phyloP scores from a whole-genome alignment of 30 jellyfish, hydroid and myxozoan genomes.

The Catostylus mosaicus region DNA sequence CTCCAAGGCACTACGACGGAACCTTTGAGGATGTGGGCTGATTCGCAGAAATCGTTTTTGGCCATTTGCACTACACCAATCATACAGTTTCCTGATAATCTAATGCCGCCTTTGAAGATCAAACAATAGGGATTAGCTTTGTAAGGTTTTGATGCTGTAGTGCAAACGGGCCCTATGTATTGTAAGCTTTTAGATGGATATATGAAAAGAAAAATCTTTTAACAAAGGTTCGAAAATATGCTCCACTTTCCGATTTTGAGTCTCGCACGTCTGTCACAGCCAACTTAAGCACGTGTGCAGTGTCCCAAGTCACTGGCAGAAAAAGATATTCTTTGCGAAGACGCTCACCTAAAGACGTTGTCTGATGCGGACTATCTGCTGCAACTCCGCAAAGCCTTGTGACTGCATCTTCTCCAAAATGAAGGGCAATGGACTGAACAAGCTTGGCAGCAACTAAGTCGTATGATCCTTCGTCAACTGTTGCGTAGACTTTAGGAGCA shows the following conservation, averaged over 20 bases:
- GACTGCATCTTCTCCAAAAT: conserved; percentile 23
- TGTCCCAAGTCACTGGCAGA: conserved; percentile 41
- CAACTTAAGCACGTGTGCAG: conserved; percentile 27
- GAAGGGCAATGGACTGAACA: conserved; percentile 17
- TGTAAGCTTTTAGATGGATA: too few relatives aligned
- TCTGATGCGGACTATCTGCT: conserved; percentile 37
- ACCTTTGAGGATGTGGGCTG: too few relatives aligned
- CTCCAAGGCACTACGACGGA: too few relatives aligned
- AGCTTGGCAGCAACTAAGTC: conserved; percentile 38
- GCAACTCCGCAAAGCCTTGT: conserved; percentile 63
- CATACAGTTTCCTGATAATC: too few relatives aligned
- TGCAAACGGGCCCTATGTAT: too few relatives aligned
- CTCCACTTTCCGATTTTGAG: conserved; percentile 31
- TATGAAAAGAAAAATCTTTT: too few relatives aligned
- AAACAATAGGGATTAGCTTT: too few relatives aligned
- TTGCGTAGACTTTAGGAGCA: conserved; percentile 37
- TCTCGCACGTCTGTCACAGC: conserved; percentile 33
- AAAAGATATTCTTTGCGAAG: conserved; percentile 26
- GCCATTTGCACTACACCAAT: too few relatives aligned
- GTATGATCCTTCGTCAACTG: conserved; percentile 37
- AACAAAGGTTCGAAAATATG: not conserved
- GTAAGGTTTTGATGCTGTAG: too few relatives aligned
- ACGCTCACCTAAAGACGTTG: conserved; percentile 41
- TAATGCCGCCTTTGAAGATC: too few relatives aligned
- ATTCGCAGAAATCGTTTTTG: too few relatives aligned